Evolutionary conservation across 2,797 vertebrate species (phyloP).

Genomic region (Urosaurus nigricauda): DNA sequence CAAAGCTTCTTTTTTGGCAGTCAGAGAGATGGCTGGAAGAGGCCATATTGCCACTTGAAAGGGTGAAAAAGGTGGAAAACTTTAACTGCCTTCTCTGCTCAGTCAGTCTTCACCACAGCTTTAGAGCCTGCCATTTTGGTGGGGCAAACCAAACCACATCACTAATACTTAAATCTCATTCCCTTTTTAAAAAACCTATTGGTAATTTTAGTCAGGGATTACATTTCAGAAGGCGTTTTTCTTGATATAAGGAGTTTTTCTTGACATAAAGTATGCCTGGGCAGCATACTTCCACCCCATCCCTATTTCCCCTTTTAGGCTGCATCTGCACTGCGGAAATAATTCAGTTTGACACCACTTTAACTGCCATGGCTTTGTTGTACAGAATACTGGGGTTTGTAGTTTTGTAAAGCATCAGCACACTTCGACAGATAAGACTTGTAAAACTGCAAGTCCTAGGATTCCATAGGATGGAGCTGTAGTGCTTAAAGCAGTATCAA

Average conservation of each 20-base stretch:
- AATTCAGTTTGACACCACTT: too few species aligned
- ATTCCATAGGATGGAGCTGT: too few species aligned
- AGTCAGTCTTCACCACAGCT: neutral
- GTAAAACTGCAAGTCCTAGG: too few species aligned
- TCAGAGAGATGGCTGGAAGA: neutral
- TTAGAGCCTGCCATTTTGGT: neutral
- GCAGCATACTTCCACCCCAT: neutral
- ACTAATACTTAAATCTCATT: neutral
- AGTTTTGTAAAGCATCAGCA: too few species aligned
- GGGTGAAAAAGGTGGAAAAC: neutral
- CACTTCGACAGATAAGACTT: too few species aligned
- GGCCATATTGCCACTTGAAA: neutral
- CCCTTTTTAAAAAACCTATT: neutral
- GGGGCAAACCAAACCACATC: neutral
- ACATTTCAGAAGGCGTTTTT: neutral
- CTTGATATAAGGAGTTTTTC: neutral
- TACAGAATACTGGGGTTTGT: too few species aligned
- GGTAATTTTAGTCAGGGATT: neutral
- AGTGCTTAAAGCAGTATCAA: too few species aligned
- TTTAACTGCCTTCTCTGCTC: neutral
- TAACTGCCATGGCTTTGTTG: too few species aligned
- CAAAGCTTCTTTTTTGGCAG: neutral
- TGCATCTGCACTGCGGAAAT: too few species aligned
- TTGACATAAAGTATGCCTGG: too few species aligned
- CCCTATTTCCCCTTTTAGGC: neutral